Conservation (phyloP, 2,113 vertebrate species). For the Cricetomys ansorgei region DNA sequence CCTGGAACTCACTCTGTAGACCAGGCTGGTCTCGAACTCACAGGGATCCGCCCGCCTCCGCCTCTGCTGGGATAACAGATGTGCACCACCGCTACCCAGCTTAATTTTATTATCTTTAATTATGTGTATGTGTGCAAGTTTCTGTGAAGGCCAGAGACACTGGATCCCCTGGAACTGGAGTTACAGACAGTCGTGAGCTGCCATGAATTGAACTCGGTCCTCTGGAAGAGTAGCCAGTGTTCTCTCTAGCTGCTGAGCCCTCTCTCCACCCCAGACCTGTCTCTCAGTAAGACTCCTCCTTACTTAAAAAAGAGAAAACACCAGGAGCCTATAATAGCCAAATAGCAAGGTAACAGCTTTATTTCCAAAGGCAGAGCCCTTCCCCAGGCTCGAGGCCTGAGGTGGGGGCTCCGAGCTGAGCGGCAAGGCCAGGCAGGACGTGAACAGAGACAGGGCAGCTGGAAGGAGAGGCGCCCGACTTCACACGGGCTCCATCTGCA, state of each 20-base stretch:
- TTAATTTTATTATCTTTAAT: not conserved
- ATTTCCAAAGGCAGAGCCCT: slow-evolving; percentile 43
- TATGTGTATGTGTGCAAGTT: not conserved
- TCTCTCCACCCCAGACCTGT: not conserved
- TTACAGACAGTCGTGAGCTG: not conserved
- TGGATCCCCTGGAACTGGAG: not conserved
- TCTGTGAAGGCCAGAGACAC: not conserved
- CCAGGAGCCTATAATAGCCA: not conserved
- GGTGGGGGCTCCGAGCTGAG: not conserved
- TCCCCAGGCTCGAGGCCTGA: not conserved
- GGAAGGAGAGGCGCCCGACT: not conserved
- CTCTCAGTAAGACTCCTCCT: not conserved
- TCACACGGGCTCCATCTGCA: slow-evolving; percentile 87
- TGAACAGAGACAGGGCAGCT: not conserved
- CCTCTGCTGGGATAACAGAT: not conserved
- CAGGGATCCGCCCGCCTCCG: not conserved
- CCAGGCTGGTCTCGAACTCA: not conserved
- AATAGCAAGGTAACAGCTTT: slow-evolving; percentile 59
- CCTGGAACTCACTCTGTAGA: not conserved
- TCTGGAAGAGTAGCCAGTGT: not conserved
- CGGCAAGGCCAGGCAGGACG: not conserved
- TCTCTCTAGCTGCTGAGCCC: not conserved
- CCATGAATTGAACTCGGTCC: not conserved
- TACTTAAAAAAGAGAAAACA: not conserved
- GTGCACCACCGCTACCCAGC: not conserved